A percentile compares a stretch with the other conserved stretches of the same genome.
Conservation (phyloP, 2,113 vertebrate genomes). For the Gopherus evgoodei region DNA sequence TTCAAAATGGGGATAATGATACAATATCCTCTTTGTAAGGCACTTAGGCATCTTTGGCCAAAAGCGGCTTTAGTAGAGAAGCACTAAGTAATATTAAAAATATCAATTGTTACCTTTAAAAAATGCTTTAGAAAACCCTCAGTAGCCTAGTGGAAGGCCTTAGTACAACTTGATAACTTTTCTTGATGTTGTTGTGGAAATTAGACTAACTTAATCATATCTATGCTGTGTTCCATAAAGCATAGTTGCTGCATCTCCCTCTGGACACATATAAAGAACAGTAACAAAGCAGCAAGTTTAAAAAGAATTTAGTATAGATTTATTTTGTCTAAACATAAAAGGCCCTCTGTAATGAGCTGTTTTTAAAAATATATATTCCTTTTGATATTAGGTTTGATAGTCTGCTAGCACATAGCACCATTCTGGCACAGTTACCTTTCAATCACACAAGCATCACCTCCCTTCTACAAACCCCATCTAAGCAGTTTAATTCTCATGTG, state of each 20-base stretch:
- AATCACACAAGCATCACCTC: background rate
- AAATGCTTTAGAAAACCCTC: background rate
- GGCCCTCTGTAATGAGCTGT: constrained; percentile 5
- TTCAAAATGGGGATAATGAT: background rate
- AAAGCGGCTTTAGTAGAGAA: rapidly evolving
- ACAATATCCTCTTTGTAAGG: rapidly evolving
- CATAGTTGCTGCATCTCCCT: background rate
- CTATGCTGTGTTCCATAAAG: constrained; percentile 18
- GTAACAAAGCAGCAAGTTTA: constrained; percentile 38
- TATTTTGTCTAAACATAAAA: constrained; percentile 44
- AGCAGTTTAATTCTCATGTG: background rate
- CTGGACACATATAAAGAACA: constrained; percentile 22
- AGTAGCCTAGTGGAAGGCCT: background rate
- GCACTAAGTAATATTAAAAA: background rate
- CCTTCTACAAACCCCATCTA: background rate
- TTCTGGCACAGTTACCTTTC: constrained; percentile 2
- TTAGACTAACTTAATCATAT: constrained; percentile 29
- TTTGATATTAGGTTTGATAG: constrained; percentile 38
- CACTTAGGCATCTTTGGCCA: background rate
- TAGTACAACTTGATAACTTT: constrained; percentile 15
- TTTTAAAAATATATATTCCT: constrained; percentile 23
- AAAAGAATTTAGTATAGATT: constrained; percentile 69
- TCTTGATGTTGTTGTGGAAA: constrained; percentile 31
- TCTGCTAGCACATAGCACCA: background rate
- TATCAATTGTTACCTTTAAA: rapidly evolving